Conservation (phyloP, 1,140 invertebrate genomes). For the Coenobita brevimanus region DNA sequence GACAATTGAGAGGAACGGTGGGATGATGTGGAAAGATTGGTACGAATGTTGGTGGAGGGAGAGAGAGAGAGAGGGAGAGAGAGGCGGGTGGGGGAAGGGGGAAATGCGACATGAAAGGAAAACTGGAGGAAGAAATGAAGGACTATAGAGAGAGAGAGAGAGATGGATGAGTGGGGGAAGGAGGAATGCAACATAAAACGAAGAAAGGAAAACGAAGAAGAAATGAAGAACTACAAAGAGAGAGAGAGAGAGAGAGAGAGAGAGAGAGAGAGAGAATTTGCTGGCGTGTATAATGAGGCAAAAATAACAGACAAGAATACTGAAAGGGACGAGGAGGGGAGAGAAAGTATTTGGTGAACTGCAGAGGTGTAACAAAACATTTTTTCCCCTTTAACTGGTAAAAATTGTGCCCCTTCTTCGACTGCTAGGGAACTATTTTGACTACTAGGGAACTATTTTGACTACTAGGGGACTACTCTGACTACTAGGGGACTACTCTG, state of each 20-base stretch:
- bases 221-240: not conserved
- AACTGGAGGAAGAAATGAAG: not conserved
- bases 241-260: constrained; percentile 20
- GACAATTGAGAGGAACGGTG: too few species aligned
- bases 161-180: not conserved
- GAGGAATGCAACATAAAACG: too few species aligned
- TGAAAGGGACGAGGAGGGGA: not conserved
- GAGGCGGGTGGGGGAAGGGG: not conserved
- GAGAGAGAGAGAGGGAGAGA: constrained; percentile 8
- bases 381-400: too few species aligned
- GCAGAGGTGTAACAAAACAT: too few species aligned
- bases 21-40: not conserved
- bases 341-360: too few species aligned
- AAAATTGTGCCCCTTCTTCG: too few species aligned
- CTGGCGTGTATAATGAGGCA: not conserved
- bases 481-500: too few species aligned
- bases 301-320: not conserved
- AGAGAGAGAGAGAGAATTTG: not conserved
- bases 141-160: too few species aligned
- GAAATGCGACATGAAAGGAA: not conserved
- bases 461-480: too few species aligned
- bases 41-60: not conserved
- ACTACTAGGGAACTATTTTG: too few species aligned
- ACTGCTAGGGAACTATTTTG: too few species aligned
- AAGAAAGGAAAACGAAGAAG: not conserved